Conservation (phyloP, 1,140 invertebrate species). For the Cephus cinctus region DNA sequence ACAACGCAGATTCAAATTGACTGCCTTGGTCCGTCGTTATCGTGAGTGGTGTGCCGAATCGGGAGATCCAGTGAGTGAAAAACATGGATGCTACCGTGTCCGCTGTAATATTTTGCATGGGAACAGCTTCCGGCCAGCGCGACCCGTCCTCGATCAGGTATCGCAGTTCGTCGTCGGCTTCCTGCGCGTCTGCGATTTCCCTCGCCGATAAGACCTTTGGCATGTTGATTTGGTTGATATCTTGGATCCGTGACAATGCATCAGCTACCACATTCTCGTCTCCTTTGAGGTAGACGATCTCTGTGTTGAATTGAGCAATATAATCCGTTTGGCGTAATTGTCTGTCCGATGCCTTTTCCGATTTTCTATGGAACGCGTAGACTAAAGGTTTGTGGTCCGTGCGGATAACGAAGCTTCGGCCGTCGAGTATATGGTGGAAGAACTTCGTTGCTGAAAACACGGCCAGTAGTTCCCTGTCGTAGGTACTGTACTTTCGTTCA, state of each 20-base stretch:
- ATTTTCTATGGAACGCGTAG: slow-evolving; percentile 14
- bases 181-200: slow-evolving; percentile 20
- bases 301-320: slow-evolving; percentile 26
- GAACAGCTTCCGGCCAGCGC: slow-evolving; percentile 42
- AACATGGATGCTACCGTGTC: slow-evolving; percentile 33
- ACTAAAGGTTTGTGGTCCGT: slow-evolving; percentile 28
- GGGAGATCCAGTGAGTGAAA: slow-evolving; percentile 28
- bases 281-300: slow-evolving; percentile 26
- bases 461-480: slow-evolving; percentile 34
- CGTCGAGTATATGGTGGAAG: not conserved
- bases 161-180: slow-evolving; percentile 14
- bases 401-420: slow-evolving; percentile 7
- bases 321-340: slow-evolving; percentile 20
- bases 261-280: slow-evolving; percentile 28
- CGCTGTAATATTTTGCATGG: slow-evolving; percentile 35
- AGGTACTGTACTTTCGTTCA: slow-evolving; percentile 14
- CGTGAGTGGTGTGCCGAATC: slow-evolving; percentile 32
- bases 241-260: slow-evolving; percentile 24
- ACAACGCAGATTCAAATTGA: slow-evolving; percentile 22
- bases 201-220: slow-evolving; percentile 2
- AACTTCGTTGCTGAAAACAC: slow-evolving; percentile 9
- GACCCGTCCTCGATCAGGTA: slow-evolving; percentile 23
- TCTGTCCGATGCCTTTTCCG: not conserved
- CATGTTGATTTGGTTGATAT: slow-evolving; percentile 2
- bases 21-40: not conserved